Conservation (phyloP, 2,113 vertebrate genomes). For the Anguilla rostrata region DNA sequence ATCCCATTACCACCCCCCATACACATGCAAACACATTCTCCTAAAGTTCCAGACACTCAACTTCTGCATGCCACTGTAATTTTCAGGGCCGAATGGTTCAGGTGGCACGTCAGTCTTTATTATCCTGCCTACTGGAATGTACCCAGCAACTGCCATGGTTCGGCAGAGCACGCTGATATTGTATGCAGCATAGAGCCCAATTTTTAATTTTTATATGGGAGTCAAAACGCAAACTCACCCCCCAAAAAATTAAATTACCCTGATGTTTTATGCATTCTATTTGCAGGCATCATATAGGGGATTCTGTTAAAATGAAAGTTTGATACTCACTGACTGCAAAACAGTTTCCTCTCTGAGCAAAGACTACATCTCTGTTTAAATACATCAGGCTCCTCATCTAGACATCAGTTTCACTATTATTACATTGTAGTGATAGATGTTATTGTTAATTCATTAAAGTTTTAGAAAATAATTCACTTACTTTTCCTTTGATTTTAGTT, state of each 20-base stretch:
- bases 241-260: background rate
- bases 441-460: too few species aligned
- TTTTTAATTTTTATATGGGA: background rate
- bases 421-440: background rate
- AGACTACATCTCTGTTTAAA: background rate
- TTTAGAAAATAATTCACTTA: too few species aligned
- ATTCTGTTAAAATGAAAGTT: background rate
- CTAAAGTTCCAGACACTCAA: background rate
- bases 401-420: background rate
- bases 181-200: background rate
- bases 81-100: background rate
- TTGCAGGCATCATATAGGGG: background rate
- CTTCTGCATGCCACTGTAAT: background rate
- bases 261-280: constrained; percentile 7
- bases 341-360: background rate
- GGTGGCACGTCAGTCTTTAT: background rate
- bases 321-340: background rate
- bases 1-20: background rate
- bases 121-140: background rate
- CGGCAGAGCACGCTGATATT: background rate
- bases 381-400: background rate
- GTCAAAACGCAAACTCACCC: background rate
- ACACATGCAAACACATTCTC: background rate
- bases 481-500: too few species aligned
- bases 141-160: background rate